Percentiles rank a stretch among this genome's conserved stretches.
phyloP scores from a whole-genome alignment of 2,797 vertebrate species.

The Pelobates cultripes region DNA sequence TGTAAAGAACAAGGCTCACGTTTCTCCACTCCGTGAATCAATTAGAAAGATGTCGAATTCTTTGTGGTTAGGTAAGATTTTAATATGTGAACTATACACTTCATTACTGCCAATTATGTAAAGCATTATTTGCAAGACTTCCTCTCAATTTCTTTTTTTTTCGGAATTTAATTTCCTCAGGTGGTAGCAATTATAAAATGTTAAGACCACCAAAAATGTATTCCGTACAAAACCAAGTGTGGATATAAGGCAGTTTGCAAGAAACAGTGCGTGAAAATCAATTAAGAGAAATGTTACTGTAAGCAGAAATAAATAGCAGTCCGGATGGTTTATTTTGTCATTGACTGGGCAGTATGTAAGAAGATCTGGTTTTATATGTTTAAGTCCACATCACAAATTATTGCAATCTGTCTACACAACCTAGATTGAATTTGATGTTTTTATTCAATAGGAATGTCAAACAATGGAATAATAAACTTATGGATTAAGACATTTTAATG shows the following conservation, averaged over 20 bases:
- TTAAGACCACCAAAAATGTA: slow-evolving; percentile 61
- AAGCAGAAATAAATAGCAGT: slow-evolving; percentile 40
- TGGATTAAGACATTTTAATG: not conserved
- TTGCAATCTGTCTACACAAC: slow-evolving; percentile 25
- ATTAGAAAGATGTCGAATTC: slow-evolving; percentile 35
- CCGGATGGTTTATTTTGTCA: slow-evolving; percentile 46
- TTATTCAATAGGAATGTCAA: slow-evolving; percentile 6
- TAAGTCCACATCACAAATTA: slow-evolving; percentile 32
- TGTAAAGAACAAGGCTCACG: slow-evolving; percentile 43
- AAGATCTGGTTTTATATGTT: slow-evolving; percentile 19
- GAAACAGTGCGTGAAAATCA: slow-evolving; percentile 18
- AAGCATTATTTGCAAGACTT: slow-evolving; percentile 62
- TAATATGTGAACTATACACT: slow-evolving; percentile 52
- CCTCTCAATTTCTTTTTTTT: slow-evolving; percentile 36
- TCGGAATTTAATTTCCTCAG: slow-evolving; percentile 59
- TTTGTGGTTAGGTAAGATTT: slow-evolving; percentile 52
- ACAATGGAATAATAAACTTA: not conserved
- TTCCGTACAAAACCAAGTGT: slow-evolving; percentile 21
- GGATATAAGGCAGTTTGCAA: slow-evolving; percentile 7
- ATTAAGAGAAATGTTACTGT: slow-evolving; percentile 49
- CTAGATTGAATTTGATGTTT: slow-evolving; percentile 22
- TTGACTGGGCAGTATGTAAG: slow-evolving; percentile 16
- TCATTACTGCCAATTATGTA: slow-evolving; percentile 58
- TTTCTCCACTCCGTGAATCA: slow-evolving; percentile 44
- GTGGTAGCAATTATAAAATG: slow-evolving; percentile 61